A percentile compares a stretch with the other conserved stretches of the same genome.
phyloP scores from a whole-genome alignment of 2,113 vertebrate species.

The Oncorhynchus masou region DNA sequence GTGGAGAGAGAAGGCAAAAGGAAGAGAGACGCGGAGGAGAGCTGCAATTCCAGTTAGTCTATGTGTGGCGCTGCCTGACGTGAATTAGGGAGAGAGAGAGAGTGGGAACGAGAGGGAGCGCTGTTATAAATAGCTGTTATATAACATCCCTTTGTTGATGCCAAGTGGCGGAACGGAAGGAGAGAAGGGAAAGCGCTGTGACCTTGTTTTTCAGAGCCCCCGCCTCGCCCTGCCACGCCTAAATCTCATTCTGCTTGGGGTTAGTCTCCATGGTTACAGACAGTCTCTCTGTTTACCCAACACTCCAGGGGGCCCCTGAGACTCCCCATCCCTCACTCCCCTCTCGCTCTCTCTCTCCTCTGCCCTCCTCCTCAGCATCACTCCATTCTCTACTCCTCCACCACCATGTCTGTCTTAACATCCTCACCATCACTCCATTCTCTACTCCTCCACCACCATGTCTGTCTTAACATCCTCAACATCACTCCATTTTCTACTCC shows the following conservation, averaged over 20 bases:
- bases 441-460: slow-evolving; percentile 43
- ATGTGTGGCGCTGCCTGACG: slow-evolving; percentile 58
- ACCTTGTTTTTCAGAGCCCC: slow-evolving; percentile 74
- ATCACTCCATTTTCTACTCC: slow-evolving; percentile 33
- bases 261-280: slow-evolving; percentile 72
- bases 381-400: slow-evolving; percentile 37
- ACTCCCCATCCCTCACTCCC: slow-evolving; percentile 19
- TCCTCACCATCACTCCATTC: slow-evolving; percentile 27
- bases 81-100: slow-evolving; percentile 29
- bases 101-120: slow-evolving; percentile 49
- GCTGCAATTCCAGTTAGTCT: slow-evolving; percentile 51
- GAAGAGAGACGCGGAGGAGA: not conserved
- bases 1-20: not conserved
- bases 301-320: slow-evolving; percentile 49
- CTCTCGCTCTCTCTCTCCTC: slow-evolving; percentile 12
- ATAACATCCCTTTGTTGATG: slow-evolving; percentile 78
- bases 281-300: slow-evolving; percentile 62
- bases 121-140: slow-evolving; percentile 76
- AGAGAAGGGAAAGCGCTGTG: slow-evolving; percentile 68
- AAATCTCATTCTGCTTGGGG: slow-evolving; percentile 58
- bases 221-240: slow-evolving; percentile 59
- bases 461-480: slow-evolving; percentile 34
- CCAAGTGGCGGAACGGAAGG: slow-evolving; percentile 72
- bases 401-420: slow-evolving; percentile 41
- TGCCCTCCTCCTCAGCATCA: slow-evolving; percentile 3